Base-by-base conservation (phyloP, 2,113 vertebrate species). In the Nesoenas mayeri region DNA sequence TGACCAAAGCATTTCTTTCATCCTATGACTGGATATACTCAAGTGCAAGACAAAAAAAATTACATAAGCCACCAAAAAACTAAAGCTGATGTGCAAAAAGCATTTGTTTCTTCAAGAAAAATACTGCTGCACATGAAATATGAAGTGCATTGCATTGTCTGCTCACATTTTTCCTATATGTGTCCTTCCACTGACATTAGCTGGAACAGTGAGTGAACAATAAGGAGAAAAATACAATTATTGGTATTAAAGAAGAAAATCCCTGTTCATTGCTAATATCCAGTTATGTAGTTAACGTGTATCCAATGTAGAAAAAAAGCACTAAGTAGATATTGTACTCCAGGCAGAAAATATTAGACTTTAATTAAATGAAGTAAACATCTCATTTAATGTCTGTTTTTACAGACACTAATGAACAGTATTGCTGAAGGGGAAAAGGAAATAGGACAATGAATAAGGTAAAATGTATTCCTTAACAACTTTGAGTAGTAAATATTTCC, bases 281-380 rank as follows among this genome's bases (percentile, higher is more conserved):
- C 0, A 86, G 70, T 81, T 92, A 70, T 8, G 42, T 78, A 75
- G 67, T 78, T 92, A 78, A 54, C 3, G 3, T 81, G 24, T 51
- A 79, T 56, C 50, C 86, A 85, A 84, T 47, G 50, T 13, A 74
- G 29, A 28, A 89, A 91, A 93, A 70, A 88, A 31, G 3, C n/a
- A 62, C 36, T 67, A 64, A 88, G 31, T 34, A 75, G 54, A 82
- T 72, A 94, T 12, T 53, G 47, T 66, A 92, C 75, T 92, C 65
- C 54, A 94, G 80, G 80, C 91, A 94, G 82, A 96, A 96, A 94
- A 89, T 79, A 84, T 32, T 86, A 70, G 22, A 58, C 65, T 93
- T 95, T 77, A 91, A 91, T 91, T 89, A 91, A 93, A 91, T 85
- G 85, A 91, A 80, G 51, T 86, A 94, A 97, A 92, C 91, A 96